Evolutionary conservation across 2,888 invertebrate genomes (phyloP).

Genomic region (Dione vanillae): DNA sequence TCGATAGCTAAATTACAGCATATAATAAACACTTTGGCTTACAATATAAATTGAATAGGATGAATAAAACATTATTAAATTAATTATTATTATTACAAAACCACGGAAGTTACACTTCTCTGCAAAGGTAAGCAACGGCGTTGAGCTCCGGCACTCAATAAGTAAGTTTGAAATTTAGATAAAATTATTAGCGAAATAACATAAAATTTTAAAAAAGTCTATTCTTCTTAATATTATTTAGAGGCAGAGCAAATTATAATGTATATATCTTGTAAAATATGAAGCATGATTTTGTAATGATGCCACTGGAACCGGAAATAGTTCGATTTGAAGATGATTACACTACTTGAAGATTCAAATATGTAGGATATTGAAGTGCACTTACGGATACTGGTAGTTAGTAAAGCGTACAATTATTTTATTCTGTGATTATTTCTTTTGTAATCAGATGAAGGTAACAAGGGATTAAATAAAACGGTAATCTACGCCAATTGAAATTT

Average conservation of each 20-base stretch:
- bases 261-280: slow-evolving; percentile 14
- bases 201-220: background rate
- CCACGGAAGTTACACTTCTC: too few relatives aligned
- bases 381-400: background rate
- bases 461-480: too few relatives aligned
- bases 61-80: too few relatives aligned
- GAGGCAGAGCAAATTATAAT: slow-evolving; percentile 6
- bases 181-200: background rate
- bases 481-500: too few relatives aligned
- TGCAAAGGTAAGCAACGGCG: background rate
- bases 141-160: background rate
- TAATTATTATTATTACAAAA: too few relatives aligned
- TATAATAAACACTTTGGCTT: too few relatives aligned
- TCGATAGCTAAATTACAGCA: too few relatives aligned
- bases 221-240: background rate
- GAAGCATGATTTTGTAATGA: slow-evolving; percentile 6
- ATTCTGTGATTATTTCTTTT: background rate
- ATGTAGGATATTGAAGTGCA: background rate
- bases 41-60: too few relatives aligned
- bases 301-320: slow-evolving; percentile 2
- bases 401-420: background rate
- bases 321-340: slow-evolving; percentile 4
- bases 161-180: too few relatives aligned
- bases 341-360: slow-evolving; percentile 13
- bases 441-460: too few relatives aligned